Evolutionary conservation across 2,888 invertebrate species (phyloP).

Genomic region (Strigamia transsilvanica): DNA sequence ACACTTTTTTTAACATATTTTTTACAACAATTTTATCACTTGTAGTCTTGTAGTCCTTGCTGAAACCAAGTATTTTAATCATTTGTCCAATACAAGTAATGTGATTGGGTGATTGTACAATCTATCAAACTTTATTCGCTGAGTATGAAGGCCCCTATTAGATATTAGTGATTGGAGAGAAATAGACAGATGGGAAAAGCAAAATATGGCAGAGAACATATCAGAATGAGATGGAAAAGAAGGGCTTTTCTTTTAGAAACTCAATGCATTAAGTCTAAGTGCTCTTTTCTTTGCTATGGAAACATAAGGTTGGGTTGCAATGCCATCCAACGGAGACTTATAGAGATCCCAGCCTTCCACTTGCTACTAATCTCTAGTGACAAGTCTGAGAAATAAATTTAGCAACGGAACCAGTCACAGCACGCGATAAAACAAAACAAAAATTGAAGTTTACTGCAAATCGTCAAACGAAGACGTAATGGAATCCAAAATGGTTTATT

Average conservation of each 20-base stretch:
- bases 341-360: constrained; percentile 37
- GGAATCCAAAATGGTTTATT: not conserved
- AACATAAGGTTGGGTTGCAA: constrained; percentile 30
- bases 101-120: too few species aligned
- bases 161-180: not conserved
- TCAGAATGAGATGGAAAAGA: constrained; percentile 1
- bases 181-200: not conserved
- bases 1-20: not conserved
- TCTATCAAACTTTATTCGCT: too few species aligned
- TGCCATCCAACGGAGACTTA: constrained; percentile 26
- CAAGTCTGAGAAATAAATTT: constrained; percentile 43
- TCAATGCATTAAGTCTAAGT: constrained; percentile 30
- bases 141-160: not conserved
- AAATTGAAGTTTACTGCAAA: not conserved
- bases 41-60: too few species aligned
- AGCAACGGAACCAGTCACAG: not conserved
- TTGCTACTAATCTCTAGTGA: constrained; percentile 48
- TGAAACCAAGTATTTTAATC: too few species aligned
- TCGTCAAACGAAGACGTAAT: too few species aligned
- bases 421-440: not conserved
- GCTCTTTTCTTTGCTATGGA: constrained; percentile 21
- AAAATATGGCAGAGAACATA: not conserved
- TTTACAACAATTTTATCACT: constrained; percentile 20
- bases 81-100: too few species aligned
- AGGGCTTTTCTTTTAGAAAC: constrained; percentile 16